Conservation (phyloP, 2,888 invertebrate genomes). For the Dromius quadrimaculatus region DNA sequence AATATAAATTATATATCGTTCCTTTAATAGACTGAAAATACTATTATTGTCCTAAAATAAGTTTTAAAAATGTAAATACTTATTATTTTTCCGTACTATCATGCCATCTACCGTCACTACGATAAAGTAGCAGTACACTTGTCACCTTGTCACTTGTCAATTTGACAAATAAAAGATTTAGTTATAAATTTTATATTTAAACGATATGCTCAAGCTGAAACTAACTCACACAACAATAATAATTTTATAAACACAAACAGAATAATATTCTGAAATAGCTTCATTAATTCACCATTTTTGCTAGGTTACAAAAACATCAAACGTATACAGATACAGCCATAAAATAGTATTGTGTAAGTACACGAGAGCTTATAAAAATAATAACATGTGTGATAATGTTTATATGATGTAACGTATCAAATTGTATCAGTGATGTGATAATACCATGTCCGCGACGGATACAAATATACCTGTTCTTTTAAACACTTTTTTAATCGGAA, state of each 20-base stretch:
- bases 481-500: slow-evolving; percentile 73
- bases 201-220: background rate
- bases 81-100: too few species aligned
- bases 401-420: slow-evolving; percentile 24
- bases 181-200: background rate
- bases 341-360: slow-evolving; percentile 18
- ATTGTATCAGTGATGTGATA: slow-evolving; percentile 1
- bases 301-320: slow-evolving; percentile 41
- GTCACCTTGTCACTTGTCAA: background rate
- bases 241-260: too few species aligned
- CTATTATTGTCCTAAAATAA: too few species aligned
- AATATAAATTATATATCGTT: background rate
- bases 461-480: slow-evolving; percentile 57
- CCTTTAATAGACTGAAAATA: too few species aligned
- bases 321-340: slow-evolving; percentile 12
- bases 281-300: background rate
- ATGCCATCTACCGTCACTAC: background rate
- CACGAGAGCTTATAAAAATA: slow-evolving; percentile 11
- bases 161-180: slow-evolving; percentile 3
- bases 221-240: too few species aligned
- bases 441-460: slow-evolving; percentile 35
- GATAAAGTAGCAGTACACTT: background rate
- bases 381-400: slow-evolving; percentile 28
- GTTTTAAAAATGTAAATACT: too few species aligned
- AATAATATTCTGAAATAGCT: background rate